Evolutionary conservation across 2,888 invertebrate species (phyloP), one percentile per base, ranked within the genome.

Genomic region (Sesia bembeciformis): DNA sequence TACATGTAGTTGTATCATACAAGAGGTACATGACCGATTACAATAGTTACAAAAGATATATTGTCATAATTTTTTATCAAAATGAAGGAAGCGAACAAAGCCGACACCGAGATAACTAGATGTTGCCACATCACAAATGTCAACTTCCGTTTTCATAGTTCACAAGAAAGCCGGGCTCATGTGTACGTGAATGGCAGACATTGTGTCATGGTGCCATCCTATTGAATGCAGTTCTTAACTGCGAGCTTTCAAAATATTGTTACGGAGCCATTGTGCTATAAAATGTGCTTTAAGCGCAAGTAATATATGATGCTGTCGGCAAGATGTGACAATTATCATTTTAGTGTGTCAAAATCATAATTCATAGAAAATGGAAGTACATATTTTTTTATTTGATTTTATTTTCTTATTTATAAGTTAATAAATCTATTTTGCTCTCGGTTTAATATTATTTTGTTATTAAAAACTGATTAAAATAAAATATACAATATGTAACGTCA

Each of bases 241-340:
- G 70, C 56, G 66, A 67, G 69, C 72, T 72, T 78, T 77, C 74
- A 78, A 78, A 80, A 81, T 81, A 78, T 79, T 77, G 74, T 79
- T 73, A 72, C 71, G 60, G 60, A 50, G 62, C 64, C 60, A 74
- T 78, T 79, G 72, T 80, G 58, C 60, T 56, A 54, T 60, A 73
- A 67, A 68, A 69, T 69, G 60, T 46, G n/a, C 46, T 46, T 46
- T 8, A 23, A 23, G 23, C 23, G 23, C 23, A 2, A 23, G 23
- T 23, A 23, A 23, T 23, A 23, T 23, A 23, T 23, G 23, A 23
- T 23, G 23, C 2, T 23, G 23, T 23, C 1, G 23, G 23, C 23
- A 23, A 23, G 2, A 23, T 23, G 23, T 23, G 23, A 23, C 23
- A 23, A 23, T 23, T 23, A 23, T 23, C 23, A 23, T 23, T 23